Conservation (phyloP, 2,797 vertebrate genomes). For the Acestrorhynchus altus region DNA sequence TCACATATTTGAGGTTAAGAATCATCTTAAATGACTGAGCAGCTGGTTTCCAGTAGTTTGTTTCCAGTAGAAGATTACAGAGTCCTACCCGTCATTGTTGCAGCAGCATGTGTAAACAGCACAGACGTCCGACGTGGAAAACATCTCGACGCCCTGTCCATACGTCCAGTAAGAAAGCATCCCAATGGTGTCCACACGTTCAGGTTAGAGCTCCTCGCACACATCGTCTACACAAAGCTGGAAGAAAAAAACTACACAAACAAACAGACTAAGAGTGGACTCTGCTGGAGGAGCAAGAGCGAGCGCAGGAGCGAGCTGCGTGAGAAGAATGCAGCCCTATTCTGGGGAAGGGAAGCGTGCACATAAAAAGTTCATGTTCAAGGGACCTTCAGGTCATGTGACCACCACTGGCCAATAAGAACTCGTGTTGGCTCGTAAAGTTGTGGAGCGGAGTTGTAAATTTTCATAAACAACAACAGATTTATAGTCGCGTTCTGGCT, state of each 20-base stretch:
- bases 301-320: constrained; percentile 80
- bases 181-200: background rate
- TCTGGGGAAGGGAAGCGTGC: constrained; percentile 96
- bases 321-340: constrained; percentile 94
- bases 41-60: background rate
- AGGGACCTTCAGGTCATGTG: constrained; percentile 89
- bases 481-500: constrained; percentile 87
- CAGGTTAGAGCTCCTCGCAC: background rate
- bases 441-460: constrained; percentile 98
- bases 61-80: too few species aligned
- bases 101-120: background rate
- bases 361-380: constrained; percentile 99
- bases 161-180: background rate
- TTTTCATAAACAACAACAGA: constrained; percentile 99
- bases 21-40: background rate
- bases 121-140: background rate
- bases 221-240: background rate
- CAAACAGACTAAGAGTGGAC: constrained; percentile 47
- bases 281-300: constrained; percentile 72
- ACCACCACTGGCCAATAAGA: constrained; percentile 89
- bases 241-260: constrained; percentile 57
- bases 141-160: background rate
- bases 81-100: constrained; percentile 5
- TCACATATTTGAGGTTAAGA: background rate
- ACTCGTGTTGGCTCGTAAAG: constrained; percentile 92